These are phyloP conservation scores for Bujurquina vittata DNA, from an alignment of 2,113 vertebrate species.

Conservation along the genomic window DNA sequence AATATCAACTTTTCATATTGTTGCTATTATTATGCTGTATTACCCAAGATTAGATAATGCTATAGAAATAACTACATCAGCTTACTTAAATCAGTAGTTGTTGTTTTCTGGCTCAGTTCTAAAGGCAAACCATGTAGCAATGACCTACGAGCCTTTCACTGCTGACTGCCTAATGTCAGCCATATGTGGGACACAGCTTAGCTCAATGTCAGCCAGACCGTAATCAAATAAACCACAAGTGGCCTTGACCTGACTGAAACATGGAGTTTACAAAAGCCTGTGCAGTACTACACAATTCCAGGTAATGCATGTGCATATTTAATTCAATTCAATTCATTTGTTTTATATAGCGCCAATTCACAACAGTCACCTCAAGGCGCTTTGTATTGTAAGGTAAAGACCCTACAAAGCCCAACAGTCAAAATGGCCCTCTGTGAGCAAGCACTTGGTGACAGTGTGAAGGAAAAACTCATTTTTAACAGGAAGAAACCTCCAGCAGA, in stretches of 20 bases:
- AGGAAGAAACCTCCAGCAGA: too few species aligned
- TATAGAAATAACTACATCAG: not conserved
- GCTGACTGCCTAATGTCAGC: not conserved
- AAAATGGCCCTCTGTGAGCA: too few species aligned
- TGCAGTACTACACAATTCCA: not conserved
- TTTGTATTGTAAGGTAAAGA: too few species aligned
- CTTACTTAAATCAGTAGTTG: not conserved
- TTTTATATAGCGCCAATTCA: too few species aligned
- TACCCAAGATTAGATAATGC: not conserved
- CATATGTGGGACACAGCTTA: constrained; percentile 4
- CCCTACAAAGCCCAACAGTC: too few species aligned
- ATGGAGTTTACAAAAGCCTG: not conserved
- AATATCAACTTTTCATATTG: not conserved
- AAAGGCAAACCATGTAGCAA: not conserved
- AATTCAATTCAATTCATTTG: too few species aligned
- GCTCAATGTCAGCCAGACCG: not conserved
- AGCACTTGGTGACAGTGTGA: too few species aligned
- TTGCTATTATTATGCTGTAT: not conserved
- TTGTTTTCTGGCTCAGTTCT: not conserved
- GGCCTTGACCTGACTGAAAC: not conserved
- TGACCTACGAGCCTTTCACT: not conserved
- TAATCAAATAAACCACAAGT: not conserved
- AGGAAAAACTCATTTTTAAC: too few species aligned
- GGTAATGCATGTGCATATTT: not conserved
- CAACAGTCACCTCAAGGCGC: too few species aligned